Base-by-base conservation (phyloP, 2,888 invertebrate species). In the Callimorpha dominula region DNA sequence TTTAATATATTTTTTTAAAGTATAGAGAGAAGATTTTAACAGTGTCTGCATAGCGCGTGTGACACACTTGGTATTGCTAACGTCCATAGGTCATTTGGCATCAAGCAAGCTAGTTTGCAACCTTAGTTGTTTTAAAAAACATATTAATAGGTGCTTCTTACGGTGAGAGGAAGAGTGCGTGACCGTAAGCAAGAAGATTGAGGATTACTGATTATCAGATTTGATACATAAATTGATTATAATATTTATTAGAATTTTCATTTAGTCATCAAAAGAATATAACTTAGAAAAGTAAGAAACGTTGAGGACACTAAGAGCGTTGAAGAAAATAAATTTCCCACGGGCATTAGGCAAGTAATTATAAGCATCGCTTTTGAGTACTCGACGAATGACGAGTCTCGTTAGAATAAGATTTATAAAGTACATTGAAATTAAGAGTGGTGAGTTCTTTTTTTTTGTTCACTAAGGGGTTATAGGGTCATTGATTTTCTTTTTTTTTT, bases 271-370 rank as follows among this genome's bases (percentile, higher is more conserved):
- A 78, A 76, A 81, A 83, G 76, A 83, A 82, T 80, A 84, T 82
- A 84, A 78, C 81, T 67, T 81, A 77, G 80, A 75, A 82, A 81
- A 85, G 84, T 83, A 84, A 83, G 79, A 81, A 85, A 83, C 80
- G 79, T 80, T 85, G 81, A 81, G 84, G 83, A 83, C 76, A 80
- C 78, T 87, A 85, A 86, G 82, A 84, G 80, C 78, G 85, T 86
- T 86, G 85, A 84, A 84, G 87, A 82, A 87, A 86, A 87, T 83
- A 86, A 85, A 89, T 89, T 89, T 89, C 88, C 89, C 88, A 85
- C 78, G 88, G 85, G 87, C 79, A 77, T 78, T 75, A 77, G 83
- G 78, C 79, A 82, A 83, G 75, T 86, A 85, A 85, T 87, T 87
- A 87, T 85, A 78, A 49, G 65, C 54, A 70, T 67, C 69, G 62